Base-by-base conservation (phyloP, 2,888 invertebrate species). In the Eucriotettix oculatus region DNA sequence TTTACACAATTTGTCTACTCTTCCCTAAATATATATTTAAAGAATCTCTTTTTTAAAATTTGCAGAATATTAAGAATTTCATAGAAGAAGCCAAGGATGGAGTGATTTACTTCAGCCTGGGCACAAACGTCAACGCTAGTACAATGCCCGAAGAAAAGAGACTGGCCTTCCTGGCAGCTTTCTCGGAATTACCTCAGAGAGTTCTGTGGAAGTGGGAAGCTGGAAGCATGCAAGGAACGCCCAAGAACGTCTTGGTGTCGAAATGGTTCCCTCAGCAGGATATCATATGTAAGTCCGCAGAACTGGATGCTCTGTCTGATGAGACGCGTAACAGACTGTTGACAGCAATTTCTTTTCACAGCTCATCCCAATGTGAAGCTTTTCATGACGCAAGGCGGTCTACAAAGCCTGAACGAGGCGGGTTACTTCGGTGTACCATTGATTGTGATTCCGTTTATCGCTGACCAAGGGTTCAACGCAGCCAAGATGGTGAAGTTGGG, bases 191-290 rank as follows among this genome's bases (percentile, higher is more conserved):
- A 41, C 73, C 73, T 58, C 74, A 76, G 62, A 68, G 71, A 12
- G 70, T 78, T 1, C 62, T 78, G 0, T 76, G 77, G 76, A 78
- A 77, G 66, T 78, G 74, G 68, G 76, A 77, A 64, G 69, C 74
- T 56, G 74, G 74, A 17, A 55, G 65, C 40, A 53, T 71, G 40
- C 68, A 70, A 0, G 66, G 71, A 44, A 16, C 68, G 9, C 76
- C 76, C 0, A 67, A 68, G 10, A 78, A 79, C 64, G 73, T 79
- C 0, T 72, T 74, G 59, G 68, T 77, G 1, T 56, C 73, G 11
- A 64, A 71, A 9, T 78, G 78, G 75, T 71, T 72, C 42, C 72
- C 75, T 3, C 74, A 75, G 62, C 71, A 72, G 62, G 74, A 72
- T 61, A 62, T 75, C 16, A 63, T 74, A 58, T 69, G 75, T 74